Percentiles rank a stretch among this genome's conserved stretches.
These are phyloP conservation scores for Hemithea aestivaria DNA, from an alignment of 2,888 invertebrate genomes.

Conservation along the genomic window DNA sequence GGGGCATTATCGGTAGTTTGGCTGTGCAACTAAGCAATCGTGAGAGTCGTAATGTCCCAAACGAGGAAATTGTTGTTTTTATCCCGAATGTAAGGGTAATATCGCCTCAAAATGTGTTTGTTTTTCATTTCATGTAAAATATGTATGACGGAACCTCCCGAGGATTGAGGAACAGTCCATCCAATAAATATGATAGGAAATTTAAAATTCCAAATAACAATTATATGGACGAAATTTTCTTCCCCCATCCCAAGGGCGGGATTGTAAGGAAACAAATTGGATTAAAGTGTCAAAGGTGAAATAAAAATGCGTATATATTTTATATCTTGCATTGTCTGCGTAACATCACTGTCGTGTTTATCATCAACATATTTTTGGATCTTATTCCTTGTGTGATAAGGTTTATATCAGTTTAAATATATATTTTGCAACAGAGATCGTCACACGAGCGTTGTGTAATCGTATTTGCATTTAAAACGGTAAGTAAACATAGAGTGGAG, in stretches of 20 bases:
- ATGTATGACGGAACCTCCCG: constrained; percentile 29
- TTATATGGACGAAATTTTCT: constrained; percentile 66
- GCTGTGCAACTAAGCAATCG: constrained; percentile 22
- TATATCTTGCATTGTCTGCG: constrained; percentile 64
- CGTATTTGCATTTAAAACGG: constrained; percentile 75
- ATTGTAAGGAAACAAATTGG: constrained; percentile 76
- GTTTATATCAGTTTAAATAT: constrained; percentile 35
- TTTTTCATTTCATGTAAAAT: constrained; percentile 26
- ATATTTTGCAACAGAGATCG: constrained; percentile 43
- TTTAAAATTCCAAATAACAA: constrained; percentile 70
- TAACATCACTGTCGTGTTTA: constrained; percentile 44
- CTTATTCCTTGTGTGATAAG: constrained; percentile 28
- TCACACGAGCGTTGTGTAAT: constrained; percentile 53
- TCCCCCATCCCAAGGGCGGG: constrained; percentile 68
- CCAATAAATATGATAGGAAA: constrained; percentile 46
- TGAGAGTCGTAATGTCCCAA: constrained; percentile 13
- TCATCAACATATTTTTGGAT: constrained; percentile 11
- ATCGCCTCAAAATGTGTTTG: constrained; percentile 4
- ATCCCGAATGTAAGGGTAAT: constrained; percentile 8
- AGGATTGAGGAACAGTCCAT: constrained; percentile 32
- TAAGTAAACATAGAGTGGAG: constrained; percentile 67
- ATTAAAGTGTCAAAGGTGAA: constrained; percentile 79
- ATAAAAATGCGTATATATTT: constrained; percentile 68
- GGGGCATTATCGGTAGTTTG: constrained; percentile 24
- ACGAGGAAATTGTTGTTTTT: constrained; percentile 18